These are phyloP conservation scores for Nothoprocta perdicaria DNA, from an alignment of 2,113 vertebrate genomes.

Conservation along the genomic window DNA sequence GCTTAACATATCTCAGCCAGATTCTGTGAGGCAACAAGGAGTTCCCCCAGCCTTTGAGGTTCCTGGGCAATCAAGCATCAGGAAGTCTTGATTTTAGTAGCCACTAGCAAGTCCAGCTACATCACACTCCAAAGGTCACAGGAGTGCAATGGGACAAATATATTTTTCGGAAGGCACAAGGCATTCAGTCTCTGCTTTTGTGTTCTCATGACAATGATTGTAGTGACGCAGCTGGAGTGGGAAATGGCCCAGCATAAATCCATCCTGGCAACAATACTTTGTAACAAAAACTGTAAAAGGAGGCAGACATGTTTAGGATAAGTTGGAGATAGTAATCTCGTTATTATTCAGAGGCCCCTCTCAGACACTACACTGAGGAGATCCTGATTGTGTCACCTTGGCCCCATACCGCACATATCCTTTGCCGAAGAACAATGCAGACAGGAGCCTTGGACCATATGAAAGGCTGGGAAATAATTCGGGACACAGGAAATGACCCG, in stretches of 20 bases:
- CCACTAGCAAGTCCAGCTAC: neutral
- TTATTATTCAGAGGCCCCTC: conserved; percentile 46
- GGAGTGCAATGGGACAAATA: conserved; percentile 32
- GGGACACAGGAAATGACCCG: conserved; percentile 12
- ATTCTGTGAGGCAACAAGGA: neutral
- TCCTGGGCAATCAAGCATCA: conserved; percentile 25
- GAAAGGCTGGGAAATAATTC: conserved; percentile 5
- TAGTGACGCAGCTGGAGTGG: conserved; percentile 69
- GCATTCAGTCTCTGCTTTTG: conserved; percentile 59
- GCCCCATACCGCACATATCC: conserved; percentile 28
- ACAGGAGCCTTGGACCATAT: neutral
- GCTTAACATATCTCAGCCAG: neutral
- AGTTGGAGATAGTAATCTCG: conserved; percentile 53
- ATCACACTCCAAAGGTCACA: conserved; percentile 21
- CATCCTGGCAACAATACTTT: conserved; percentile 64
- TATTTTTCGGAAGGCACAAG: conserved; percentile 31
- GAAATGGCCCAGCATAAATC: conserved; percentile 73
- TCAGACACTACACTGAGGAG: conserved; percentile 42
- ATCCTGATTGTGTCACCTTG: conserved; percentile 59
- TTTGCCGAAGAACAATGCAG: conserved; percentile 56
- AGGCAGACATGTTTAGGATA: conserved; percentile 67
- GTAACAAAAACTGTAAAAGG: conserved; percentile 49
- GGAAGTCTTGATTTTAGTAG: conserved; percentile 24
- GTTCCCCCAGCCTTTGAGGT: neutral
- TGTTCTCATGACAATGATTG: conserved; percentile 69